A percentile compares a stretch with the other conserved stretches of the same genome.
These are phyloP conservation scores for Drosophila barbarae DNA, from an alignment of 2,888 invertebrate species.

Conservation along the genomic window DNA sequence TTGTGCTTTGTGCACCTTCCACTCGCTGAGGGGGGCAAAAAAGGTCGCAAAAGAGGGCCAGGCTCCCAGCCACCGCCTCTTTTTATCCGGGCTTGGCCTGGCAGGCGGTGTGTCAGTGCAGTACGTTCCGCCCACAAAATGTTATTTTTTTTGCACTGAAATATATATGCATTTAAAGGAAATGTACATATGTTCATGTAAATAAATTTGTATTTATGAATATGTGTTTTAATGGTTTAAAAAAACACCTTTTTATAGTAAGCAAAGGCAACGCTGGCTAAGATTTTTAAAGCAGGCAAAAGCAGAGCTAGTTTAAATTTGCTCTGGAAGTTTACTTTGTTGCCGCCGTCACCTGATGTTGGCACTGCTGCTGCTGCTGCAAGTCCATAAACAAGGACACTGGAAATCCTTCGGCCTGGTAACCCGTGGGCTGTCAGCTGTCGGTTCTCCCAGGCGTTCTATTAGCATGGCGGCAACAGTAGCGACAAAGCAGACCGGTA, in stretches of 20 bases:
- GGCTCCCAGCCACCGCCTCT: background rate
- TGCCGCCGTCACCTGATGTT: conserved; percentile 20
- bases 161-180: background rate
- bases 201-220: background rate
- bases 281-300: too few species aligned
- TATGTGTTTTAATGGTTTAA: background rate
- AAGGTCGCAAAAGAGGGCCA: background rate
- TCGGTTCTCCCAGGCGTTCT: conserved; percentile 7
- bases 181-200: background rate
- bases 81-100: conserved; percentile 7
- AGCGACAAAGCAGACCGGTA: background rate
- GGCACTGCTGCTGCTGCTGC: conserved; percentile 1
- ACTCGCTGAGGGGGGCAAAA: background rate
- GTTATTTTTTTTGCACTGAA: too few species aligned
- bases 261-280: too few species aligned
- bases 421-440: conserved; percentile 15
- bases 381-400: conserved; percentile 20
- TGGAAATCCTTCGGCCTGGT: conserved; percentile 4
- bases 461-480: conserved; percentile 21
- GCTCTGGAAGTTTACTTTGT: conserved; percentile 15
- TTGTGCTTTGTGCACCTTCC: conserved; percentile 19
- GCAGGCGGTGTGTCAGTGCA: too few species aligned
- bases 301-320: background rate
- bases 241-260: background rate
- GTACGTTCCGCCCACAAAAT: conserved; percentile 1